Conservation (phyloP, 2,888 invertebrate genomes). For the Rhingia campestris region DNA sequence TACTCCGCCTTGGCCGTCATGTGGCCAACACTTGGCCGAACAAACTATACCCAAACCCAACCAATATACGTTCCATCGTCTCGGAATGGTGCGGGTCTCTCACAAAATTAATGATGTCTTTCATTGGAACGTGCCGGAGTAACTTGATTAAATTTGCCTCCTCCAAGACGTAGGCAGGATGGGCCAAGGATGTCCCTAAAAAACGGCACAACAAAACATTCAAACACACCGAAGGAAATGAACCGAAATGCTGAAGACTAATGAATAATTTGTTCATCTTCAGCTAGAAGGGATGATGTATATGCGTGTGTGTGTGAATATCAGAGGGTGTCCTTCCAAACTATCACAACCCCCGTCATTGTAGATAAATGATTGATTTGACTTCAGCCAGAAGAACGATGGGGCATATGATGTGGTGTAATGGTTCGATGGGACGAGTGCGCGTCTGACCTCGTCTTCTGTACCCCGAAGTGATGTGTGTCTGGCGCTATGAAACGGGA, state of each 20-base stretch:
- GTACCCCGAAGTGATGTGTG: constrained; percentile 23
- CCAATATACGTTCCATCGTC: constrained; percentile 25
- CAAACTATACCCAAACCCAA: constrained; percentile 38
- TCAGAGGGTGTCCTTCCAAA: constrained; percentile 37
- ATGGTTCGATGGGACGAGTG: constrained; percentile 37
- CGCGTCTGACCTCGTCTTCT: constrained; percentile 15
- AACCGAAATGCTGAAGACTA: constrained; percentile 71
- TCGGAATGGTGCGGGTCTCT: constrained; percentile 10
- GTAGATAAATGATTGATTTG: constrained; percentile 71
- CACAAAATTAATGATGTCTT: constrained; percentile 74
- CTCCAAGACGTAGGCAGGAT: constrained; percentile 40
- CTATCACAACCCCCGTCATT: constrained; percentile 46
- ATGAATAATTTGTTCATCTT: constrained; percentile 73
- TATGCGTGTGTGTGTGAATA: constrained; percentile 17
- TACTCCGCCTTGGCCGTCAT: constrained; percentile 71
- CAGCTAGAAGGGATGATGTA: constrained; percentile 13
- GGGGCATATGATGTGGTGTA: constrained; percentile 65
- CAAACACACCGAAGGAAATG: constrained; percentile 61
- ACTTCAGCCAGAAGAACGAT: constrained; percentile 42
- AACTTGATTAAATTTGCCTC: constrained; percentile 74
- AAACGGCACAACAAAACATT: constrained; percentile 41
- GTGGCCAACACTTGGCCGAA: constrained; percentile 69
- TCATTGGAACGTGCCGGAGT: constrained; percentile 72
- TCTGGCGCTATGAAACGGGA: constrained; percentile 50
- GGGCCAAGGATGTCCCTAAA: constrained; percentile 42